Evolutionary conservation across 2,888 invertebrate genomes (phyloP).

Genomic region (Drosophila paucipuncta): DNA sequence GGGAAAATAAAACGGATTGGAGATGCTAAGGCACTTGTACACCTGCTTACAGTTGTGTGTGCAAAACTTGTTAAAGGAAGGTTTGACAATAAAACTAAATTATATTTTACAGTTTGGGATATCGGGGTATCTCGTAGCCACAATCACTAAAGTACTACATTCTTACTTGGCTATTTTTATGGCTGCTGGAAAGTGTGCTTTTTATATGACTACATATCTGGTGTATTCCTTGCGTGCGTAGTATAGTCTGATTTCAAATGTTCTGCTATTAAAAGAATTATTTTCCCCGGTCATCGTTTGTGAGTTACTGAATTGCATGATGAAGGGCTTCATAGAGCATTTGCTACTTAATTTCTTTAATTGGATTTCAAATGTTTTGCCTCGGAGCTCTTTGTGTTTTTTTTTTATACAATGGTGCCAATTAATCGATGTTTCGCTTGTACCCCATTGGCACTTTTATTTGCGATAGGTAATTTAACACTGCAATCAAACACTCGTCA

Average conservation of each 20-base stretch:
- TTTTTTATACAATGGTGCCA: conserved; percentile 19
- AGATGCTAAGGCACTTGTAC: background rate
- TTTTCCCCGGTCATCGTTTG: background rate
- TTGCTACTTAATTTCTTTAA: conserved; percentile 78
- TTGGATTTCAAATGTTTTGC: conserved; percentile 68
- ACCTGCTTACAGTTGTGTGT: background rate
- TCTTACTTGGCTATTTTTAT: background rate
- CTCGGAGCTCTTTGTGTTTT: conserved; percentile 11
- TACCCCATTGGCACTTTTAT: conserved; percentile 35
- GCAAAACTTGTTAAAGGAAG: background rate
- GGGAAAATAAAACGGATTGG: background rate
- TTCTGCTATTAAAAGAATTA: background rate
- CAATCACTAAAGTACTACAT: background rate
- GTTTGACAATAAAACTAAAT: background rate
- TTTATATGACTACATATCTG: background rate
- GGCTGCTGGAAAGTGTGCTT: background rate
- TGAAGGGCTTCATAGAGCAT: conserved; percentile 68
- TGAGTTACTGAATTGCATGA: conserved; percentile 11
- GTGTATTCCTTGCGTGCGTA: background rate
- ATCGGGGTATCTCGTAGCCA: background rate
- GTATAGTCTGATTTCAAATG: background rate
- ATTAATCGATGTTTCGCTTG: conserved; percentile 14
- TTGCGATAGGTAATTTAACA: conserved; percentile 40
- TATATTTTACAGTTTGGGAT: background rate
- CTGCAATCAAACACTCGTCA: conserved; percentile 59